Conservation (phyloP, 2,888 invertebrate species). For the Omphaloscelis lunosa region DNA sequence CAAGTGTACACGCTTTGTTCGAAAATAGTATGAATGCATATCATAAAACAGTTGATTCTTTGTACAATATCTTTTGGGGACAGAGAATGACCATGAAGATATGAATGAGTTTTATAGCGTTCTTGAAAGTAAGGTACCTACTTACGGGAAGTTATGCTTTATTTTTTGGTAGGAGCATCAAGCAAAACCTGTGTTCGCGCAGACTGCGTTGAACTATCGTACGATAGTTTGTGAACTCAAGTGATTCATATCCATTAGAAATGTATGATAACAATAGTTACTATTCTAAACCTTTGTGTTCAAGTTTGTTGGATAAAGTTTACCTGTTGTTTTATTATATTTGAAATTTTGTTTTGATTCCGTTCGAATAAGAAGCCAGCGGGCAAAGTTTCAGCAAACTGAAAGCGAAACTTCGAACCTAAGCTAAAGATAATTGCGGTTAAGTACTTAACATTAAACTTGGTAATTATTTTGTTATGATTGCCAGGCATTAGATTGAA, state of each 20-base stretch:
- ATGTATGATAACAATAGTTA: neutral
- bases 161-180: neutral
- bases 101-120: conserved; percentile 1
- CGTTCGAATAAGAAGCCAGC: neutral
- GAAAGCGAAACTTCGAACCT: conserved; percentile 19
- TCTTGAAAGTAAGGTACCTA: neutral
- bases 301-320: neutral
- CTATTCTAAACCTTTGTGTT: neutral
- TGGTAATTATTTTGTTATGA: conserved; percentile 46
- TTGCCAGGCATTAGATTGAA: conserved; percentile 16
- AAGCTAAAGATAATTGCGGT: conserved; percentile 43
- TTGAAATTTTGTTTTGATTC: neutral
- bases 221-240: neutral
- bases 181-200: neutral
- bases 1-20: conserved; percentile 20
- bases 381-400: conserved; percentile 23
- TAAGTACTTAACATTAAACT: conserved; percentile 36
- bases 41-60: conserved; percentile 1
- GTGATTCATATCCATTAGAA: neutral
- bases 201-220: neutral
- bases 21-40: conserved; percentile 8
- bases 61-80: neutral
- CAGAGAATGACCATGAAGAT: neutral
- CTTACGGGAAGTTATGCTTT: neutral
- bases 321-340: conserved; percentile 7